Base-by-base conservation (phyloP, 2,113 vertebrate genomes). In the Oceanites oceanicus region DNA sequence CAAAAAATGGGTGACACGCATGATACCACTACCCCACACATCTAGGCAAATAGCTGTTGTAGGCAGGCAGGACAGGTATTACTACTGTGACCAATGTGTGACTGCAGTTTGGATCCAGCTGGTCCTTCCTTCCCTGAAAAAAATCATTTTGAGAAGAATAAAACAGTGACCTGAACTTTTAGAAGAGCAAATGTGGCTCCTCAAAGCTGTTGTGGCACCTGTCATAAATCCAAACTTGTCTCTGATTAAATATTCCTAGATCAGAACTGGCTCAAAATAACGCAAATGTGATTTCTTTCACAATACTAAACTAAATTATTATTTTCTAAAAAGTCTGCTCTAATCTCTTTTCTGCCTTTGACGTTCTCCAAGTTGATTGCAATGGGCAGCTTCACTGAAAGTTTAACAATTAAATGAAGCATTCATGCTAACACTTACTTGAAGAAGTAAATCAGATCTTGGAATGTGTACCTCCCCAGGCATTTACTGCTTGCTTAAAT, bases 21-120 rank as follows among this genome's bases (percentile, higher is more conserved):
- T 96, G 96, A 95, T 70, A 74, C 75, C 96, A 89, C 92, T 81
- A 96, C 88, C 95, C 92, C 96, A 98, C 97, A 98, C 97, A 71
- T 92, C 88, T 86, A 98, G 98, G 97, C 97, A 96, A 97, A 96
- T 90, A 86, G 94, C 96, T 83, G 94, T 56, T 3, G 40, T 88
- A 97, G 97, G 96, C 97, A 98, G 97, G 98, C 97, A 98, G 97
- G 98, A 82, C 79, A 98, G 98, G 98, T 97, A 97, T 97, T 98
- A 98, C 98, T 98, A 98, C 97, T 98, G 98, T 98, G 98, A 98
- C 98, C 98, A 96, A 96, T 98, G 98, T 97, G 93, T 97, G 97
- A 97, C 94, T 97, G 97, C 98, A 97, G 95, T 98, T 98, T 98
- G 98, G 98, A 98, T 98, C 98, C 98, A 95, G 84, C 92, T 96